Conservation (phyloP, 1,140 invertebrate species). For the Bombus haemorrhoidalis region DNA sequence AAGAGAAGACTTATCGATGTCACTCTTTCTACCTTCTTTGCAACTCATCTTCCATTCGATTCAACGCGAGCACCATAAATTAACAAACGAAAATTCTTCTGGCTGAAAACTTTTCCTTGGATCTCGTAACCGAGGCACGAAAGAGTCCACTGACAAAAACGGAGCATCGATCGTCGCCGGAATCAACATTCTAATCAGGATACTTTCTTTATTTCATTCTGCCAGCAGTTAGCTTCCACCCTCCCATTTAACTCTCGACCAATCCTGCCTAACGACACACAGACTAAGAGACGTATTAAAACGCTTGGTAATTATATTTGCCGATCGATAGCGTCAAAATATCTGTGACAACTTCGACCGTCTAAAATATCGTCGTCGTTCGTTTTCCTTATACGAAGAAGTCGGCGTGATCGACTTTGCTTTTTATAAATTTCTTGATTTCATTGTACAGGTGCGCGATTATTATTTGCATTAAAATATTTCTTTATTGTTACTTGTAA, state of each 20-base stretch:
- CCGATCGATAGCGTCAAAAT: not conserved
- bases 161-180: constrained; percentile 17
- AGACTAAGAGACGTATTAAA: not conserved
- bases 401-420: no score
- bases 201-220: constrained; percentile 1
- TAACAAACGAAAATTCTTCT: not conserved
- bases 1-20: not conserved
- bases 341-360: not conserved
- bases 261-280: not conserved
- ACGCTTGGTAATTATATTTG: not conserved
- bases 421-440: no score
- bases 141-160: not conserved
- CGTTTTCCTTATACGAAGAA: not conserved
- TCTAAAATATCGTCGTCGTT: not conserved
- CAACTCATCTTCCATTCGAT: not conserved
- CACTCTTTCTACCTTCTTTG: not conserved
- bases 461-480: no score
- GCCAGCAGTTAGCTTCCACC: not conserved
- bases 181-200: constrained; percentile 43
- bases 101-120: not conserved
- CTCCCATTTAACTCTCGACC: not conserved
- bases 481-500: no score
- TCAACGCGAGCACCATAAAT: not conserved
- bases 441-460: no score
- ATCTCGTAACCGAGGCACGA: constrained; percentile 18